Evolutionary conservation across 2,888 invertebrate genomes (phyloP), one percentile per base, ranked within the genome.

Genomic region (Leptinotarsa tumamoca): DNA sequence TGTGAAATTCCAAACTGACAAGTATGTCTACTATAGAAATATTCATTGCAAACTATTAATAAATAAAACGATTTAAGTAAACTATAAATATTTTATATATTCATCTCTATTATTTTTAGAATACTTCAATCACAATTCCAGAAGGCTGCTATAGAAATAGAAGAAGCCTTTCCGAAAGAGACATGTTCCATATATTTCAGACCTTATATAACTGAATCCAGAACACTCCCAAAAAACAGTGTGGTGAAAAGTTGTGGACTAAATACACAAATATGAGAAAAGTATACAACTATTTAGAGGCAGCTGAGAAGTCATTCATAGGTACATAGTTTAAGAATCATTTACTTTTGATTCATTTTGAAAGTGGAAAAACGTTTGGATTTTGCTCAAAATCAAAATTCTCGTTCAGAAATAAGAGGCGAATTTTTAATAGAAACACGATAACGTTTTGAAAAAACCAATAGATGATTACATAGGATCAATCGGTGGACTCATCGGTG

Each of bases 231-330:
- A 43, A 21, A 43, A n/a, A 67, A 18, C 67, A 67, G 17, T 67
- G 67, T 7, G 67, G 67, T 13, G 67, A 49, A 67, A 67, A 67
- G n/a, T 33, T 67, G 43, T 67, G 67, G 18, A 43, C 67, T 17
- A 67, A 49, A 49, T 67, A 67, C 43, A 67, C 43, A 4, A 67
- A 67, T 67, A 17, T 67, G 17, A 67, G 43, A 33, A 67, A 67
- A 43, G 7, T 67, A 43, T 67, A 67, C 21, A 67, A 67, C 43
- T 67, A 4, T 18, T 17, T 67, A 7, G 43, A 43, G 51, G 51
- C 4, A 51, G 14, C 14, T 14, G 51, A 17, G 51, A 51, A 51
- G 17, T 17, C 51, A 51, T 51, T 4, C 1, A 17, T 1, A 17
- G 17, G 51, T 51, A 51, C 17, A 4, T 51, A 14, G 4, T 17